phyloP scores from a whole-genome alignment of 2,888 invertebrate genomes.

The Pollenia labialis region DNA sequence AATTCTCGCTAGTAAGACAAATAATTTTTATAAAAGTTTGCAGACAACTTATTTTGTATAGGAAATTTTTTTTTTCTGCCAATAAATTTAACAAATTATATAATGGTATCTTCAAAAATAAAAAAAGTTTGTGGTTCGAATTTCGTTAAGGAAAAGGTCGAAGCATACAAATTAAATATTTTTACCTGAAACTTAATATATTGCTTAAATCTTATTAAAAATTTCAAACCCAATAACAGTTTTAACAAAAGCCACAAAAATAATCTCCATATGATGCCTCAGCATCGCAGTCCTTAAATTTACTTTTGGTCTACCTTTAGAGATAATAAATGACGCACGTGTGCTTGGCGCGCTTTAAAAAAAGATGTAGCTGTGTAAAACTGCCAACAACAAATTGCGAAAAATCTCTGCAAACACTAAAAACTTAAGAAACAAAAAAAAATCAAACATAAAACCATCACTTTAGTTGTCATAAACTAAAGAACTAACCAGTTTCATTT shows the following conservation, averaged over 20 bases:
- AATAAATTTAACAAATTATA: too few species aligned
- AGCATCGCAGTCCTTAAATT: conserved; percentile 55
- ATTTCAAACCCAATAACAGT: conserved; percentile 7
- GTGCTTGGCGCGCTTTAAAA: conserved; percentile 69
- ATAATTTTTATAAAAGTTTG: too few species aligned
- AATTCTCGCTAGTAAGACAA: background rate
- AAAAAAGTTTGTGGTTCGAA: conserved; percentile 8
- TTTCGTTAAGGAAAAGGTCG: background rate
- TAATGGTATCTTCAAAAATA: background rate
- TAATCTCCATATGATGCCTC: conserved; percentile 36
- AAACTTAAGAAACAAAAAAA: conserved; percentile 10
- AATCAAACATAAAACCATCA: conserved; percentile 66
- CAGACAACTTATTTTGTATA: background rate
- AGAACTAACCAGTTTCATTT: conserved; percentile 70
- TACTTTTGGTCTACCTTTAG: conserved; percentile 11
- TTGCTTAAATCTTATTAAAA: conserved; percentile 33
- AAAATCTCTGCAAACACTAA: conserved; percentile 31
- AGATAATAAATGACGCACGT: conserved; percentile 73
- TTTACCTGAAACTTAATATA: conserved; percentile 47
- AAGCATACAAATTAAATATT: background rate
- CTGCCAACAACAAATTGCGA: conserved; percentile 33
- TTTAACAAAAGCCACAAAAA: conserved; percentile 22
- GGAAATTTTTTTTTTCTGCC: background rate
- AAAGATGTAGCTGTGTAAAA: conserved; percentile 40
- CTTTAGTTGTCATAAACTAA: conserved; percentile 62